phyloP scores from a whole-genome alignment of 2,888 invertebrate genomes.

The Lasioglossum morio region DNA sequence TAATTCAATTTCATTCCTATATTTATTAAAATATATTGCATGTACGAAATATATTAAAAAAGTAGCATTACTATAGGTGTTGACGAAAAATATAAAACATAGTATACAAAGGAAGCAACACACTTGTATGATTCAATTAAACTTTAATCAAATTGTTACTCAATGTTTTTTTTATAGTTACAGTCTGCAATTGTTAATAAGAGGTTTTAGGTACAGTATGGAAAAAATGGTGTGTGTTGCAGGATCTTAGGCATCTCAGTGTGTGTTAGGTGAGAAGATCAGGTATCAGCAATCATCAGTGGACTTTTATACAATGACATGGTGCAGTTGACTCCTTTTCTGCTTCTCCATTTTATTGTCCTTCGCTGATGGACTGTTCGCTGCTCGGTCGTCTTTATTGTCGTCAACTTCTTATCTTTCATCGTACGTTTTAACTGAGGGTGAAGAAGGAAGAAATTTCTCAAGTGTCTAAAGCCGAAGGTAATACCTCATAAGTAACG shows the following conservation, averaged over 20 bases:
- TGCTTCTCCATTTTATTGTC: constrained; percentile 75
- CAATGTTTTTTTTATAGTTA: constrained; percentile 50
- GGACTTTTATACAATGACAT: constrained; percentile 73
- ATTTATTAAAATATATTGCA: neutral
- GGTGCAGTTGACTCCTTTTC: constrained; percentile 74
- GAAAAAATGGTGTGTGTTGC: constrained; percentile 81
- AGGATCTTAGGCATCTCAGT: constrained; percentile 78
- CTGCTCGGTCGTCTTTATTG: constrained; percentile 78
- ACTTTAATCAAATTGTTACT: constrained; percentile 10
- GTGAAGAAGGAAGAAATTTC: constrained; percentile 78
- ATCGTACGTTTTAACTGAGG: constrained; percentile 78
- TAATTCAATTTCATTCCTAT: neutral
- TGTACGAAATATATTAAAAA: neutral
- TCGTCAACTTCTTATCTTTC: constrained; percentile 78
- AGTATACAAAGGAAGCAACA: neutral
- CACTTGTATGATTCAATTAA: neutral
- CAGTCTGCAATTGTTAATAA: constrained; percentile 53
- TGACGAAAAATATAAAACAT: neutral
- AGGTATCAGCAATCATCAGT: constrained; percentile 67
- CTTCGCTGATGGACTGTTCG: constrained; percentile 73
- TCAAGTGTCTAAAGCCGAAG: constrained; percentile 79
- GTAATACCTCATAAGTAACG: constrained; percentile 78
- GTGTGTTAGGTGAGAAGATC: constrained; percentile 78
- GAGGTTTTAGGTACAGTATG: constrained; percentile 73
- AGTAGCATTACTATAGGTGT: neutral